Evolutionary conservation across 2,797 vertebrate species (phyloP), one percentile per base, ranked within the genome.

Genomic region (Poeciliopsis turneri): DNA sequence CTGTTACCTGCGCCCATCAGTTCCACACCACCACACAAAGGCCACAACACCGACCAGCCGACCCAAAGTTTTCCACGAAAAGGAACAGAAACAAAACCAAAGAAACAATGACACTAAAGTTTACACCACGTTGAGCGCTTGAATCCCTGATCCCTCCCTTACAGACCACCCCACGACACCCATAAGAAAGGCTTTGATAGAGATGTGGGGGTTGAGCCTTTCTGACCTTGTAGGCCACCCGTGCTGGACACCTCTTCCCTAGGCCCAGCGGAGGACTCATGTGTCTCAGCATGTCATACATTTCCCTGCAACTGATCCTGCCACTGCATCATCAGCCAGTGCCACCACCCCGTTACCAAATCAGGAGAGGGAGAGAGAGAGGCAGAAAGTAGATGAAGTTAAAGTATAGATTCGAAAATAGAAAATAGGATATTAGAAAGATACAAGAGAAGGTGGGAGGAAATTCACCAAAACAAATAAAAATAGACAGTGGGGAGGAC

Each of bases 231-330:
- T 98, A 98, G 92, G 97, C 97, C 94, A 98, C 97, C 91, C 97
- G 96, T 94, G 97, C 97, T 57, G 97, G 98, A 95, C 97, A 98
- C 95, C 97, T 97, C 96, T 97, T 97, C 94, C 98, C 97, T 84
- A 99, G 96, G 94, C 98, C 98, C 95, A 98, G 96, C 90, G 98
- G 97, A 83, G 98, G 97, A 95, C 97, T 97, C 97, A 99, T 99
- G 95, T 97, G 97, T 95, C 97, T 97, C 95, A 99, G 97, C 97
- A 98, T 98, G 96, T 97, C 96, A 97, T 98, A 98, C 97, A 99
- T 97, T 96, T 99, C 97, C 96, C 95, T 97, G 97, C 97, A 97
- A 96, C 97, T 97, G 97, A 99, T 97, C 94, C 97, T 97, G 97
- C 97, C 97, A 97, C 97, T 98, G 97, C 90, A 93, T 79, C 92